Percentiles rank a stretch among this genome's conserved stretches.
These are phyloP conservation scores for Epinotia ramella DNA, from an alignment of 2,888 invertebrate species.

Conservation along the genomic window DNA sequence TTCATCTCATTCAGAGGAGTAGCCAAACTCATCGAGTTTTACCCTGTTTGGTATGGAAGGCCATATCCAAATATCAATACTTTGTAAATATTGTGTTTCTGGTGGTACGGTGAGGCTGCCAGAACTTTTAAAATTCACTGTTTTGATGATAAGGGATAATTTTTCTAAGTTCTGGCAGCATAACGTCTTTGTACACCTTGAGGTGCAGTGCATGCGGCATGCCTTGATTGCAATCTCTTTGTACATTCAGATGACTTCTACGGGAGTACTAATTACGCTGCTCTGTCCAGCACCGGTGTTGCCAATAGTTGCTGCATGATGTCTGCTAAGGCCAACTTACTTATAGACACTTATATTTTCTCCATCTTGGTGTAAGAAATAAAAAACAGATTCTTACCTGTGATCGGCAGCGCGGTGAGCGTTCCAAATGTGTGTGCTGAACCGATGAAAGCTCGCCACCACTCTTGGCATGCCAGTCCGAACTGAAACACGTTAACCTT, in stretches of 20 bases:
- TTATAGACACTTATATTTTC: no score
- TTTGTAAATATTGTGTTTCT: not conserved
- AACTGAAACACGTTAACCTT: slow-evolving; percentile 74
- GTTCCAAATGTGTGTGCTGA: slow-evolving; percentile 89
- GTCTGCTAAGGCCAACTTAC: no score
- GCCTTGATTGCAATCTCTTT: no score
- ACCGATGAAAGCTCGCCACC: slow-evolving; percentile 89
- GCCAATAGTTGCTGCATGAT: no score
- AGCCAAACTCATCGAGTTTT: no score
- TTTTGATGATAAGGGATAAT: not conserved
- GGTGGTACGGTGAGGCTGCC: not conserved
- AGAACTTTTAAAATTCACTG: not conserved
- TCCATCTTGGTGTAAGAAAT: not conserved
- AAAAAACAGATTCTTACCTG: slow-evolving; percentile 12
- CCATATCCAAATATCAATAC: not conserved
- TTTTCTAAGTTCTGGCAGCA: no score
- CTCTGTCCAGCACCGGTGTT: no score
- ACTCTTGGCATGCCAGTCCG: slow-evolving; percentile 86
- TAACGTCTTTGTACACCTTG: no score
- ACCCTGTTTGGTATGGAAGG: not conserved
- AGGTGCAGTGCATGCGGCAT: not conserved
- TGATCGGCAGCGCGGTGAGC: slow-evolving; percentile 50
- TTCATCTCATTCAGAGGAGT: no score
- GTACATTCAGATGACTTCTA: no score
- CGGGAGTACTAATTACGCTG: no score